Conservation (phyloP, 92 coral and sea anemone species). For the Hydrozoanthus gracilis region DNA sequence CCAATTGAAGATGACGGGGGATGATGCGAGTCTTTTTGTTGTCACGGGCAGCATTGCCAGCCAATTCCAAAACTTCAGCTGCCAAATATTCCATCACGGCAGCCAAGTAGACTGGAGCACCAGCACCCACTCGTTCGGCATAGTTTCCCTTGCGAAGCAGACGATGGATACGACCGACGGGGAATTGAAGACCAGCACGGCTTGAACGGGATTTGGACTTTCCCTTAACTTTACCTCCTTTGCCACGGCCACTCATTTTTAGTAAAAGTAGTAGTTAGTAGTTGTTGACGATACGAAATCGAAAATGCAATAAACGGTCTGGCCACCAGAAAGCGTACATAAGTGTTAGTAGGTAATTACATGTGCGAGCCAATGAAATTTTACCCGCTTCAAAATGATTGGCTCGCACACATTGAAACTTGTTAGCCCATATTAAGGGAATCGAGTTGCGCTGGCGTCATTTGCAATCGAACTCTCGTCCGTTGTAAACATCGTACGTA, state of each 20-base stretch:
- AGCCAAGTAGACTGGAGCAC: neutral
- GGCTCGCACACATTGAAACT: too few species aligned
- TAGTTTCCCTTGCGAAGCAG: slow-evolving; percentile 1
- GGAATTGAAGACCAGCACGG: slow-evolving; percentile 1
- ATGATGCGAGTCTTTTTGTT: slow-evolving; percentile 13
- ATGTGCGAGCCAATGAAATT: too few species aligned
- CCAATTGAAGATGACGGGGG: slow-evolving; percentile 14
- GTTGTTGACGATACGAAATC: too few species aligned
- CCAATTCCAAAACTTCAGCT: slow-evolving; percentile 26
- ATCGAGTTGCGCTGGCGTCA: too few species aligned
- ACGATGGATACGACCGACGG: too few species aligned
- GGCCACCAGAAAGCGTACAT: too few species aligned
- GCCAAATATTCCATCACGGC: slow-evolving; percentile 21
- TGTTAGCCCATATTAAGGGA: too few species aligned
- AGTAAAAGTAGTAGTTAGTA: neutral
- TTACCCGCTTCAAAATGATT: too few species aligned
- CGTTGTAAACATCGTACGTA: too few species aligned
- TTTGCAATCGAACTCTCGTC: too few species aligned
- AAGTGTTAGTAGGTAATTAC: too few species aligned
- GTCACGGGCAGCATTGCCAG: neutral
- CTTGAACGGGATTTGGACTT: slow-evolving; percentile 19
- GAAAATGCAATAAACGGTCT: too few species aligned
- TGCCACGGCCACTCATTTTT: slow-evolving; percentile 31
- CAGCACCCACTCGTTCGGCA: neutral
- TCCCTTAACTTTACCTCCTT: slow-evolving; percentile 18